These are phyloP conservation scores for Vidua chalybeata DNA, from an alignment of 2,113 vertebrate genomes.

Conservation along the genomic window DNA sequence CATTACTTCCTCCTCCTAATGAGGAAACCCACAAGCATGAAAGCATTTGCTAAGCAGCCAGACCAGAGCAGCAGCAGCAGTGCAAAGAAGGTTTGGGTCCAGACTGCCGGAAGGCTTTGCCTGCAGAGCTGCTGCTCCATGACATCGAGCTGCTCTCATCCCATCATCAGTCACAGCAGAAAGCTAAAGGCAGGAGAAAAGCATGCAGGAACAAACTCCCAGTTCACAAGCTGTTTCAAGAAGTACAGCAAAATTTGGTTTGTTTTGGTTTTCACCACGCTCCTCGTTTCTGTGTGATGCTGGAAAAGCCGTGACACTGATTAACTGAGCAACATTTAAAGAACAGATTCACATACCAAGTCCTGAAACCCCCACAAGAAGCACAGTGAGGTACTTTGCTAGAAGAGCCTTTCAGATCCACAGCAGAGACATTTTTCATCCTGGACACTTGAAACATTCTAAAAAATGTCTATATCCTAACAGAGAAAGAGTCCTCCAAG, in stretches of 20 bases:
- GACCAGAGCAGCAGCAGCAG: background rate
- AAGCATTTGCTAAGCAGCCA: background rate
- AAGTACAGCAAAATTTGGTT: background rate
- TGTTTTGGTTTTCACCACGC: background rate
- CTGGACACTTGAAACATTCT: background rate
- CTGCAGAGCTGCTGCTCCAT: background rate
- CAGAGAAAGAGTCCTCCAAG: background rate
- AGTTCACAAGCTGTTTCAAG: background rate
- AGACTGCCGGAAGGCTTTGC: background rate
- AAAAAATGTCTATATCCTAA: background rate
- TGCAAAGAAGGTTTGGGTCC: background rate
- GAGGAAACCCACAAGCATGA: background rate
- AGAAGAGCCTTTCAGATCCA: background rate
- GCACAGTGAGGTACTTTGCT: background rate
- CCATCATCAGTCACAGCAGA: background rate
- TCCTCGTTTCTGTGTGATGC: background rate
- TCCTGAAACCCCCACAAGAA: background rate
- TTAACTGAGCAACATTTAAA: background rate
- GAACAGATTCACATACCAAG: background rate
- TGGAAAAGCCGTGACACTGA: background rate
- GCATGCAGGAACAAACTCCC: background rate
- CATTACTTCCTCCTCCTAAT: background rate
- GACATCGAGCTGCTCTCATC: background rate
- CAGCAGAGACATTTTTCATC: background rate
- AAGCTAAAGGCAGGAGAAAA: background rate